phyloP scores from a whole-genome alignment of 2,888 invertebrate species.

The Epicampocera succincta region DNA sequence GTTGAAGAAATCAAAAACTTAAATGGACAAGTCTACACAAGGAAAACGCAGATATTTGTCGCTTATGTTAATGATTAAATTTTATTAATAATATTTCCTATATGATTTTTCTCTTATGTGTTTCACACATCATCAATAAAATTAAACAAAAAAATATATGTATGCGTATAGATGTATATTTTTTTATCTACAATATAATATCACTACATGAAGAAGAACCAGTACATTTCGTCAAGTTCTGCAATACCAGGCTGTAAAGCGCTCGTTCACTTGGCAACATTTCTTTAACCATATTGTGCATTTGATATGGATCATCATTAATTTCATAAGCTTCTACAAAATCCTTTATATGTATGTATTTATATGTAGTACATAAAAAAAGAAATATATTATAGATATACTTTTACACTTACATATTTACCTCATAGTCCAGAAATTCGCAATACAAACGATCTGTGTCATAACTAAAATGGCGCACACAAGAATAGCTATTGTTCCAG shows the following conservation, averaged over 20 bases:
- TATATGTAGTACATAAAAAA: neutral
- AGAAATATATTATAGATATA: neutral
- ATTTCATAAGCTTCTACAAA: conserved; percentile 91
- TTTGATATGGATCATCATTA: conserved; percentile 86
- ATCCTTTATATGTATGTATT: conserved; percentile 83
- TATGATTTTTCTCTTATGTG: conserved; percentile 17
- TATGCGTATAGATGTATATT: no score
- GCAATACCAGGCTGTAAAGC: conserved; percentile 82
- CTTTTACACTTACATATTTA: conserved; percentile 66
- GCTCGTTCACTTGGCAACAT: conserved; percentile 83
- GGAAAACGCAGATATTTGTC: conserved; percentile 7
- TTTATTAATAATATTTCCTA: conserved; percentile 22
- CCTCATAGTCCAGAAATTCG: conserved; percentile 82
- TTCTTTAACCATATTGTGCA: conserved; percentile 84
- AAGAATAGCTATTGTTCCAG: conserved; percentile 91
- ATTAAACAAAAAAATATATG: conserved; percentile 18
- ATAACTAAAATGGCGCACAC: conserved; percentile 86
- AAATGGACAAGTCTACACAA: conserved; percentile 7
- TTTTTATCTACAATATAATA: conserved; percentile 66
- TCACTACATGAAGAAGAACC: conserved; percentile 75
- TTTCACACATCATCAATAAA: conserved; percentile 34
- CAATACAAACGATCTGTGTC: conserved; percentile 81
- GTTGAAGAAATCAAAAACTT: conserved; percentile 25
- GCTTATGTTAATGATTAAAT: conserved; percentile 34
- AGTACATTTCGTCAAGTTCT: conserved; percentile 77